Evolutionary conservation across 2,113 vertebrate species (phyloP), one percentile per base, ranked within the genome.

Genomic region (Silurus asotus): DNA sequence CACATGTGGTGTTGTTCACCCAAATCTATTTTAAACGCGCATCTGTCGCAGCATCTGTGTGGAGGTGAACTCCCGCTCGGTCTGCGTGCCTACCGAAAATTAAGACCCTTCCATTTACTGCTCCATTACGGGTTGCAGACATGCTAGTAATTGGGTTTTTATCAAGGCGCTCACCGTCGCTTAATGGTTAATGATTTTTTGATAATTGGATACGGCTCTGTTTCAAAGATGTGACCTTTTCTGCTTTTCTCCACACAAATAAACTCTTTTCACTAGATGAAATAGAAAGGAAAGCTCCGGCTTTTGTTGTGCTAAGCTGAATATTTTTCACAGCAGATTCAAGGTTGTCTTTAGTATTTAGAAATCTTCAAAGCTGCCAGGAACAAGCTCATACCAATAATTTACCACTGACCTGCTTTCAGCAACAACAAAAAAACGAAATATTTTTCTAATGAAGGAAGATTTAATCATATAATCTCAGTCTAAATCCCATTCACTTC

Each of bases 211-310:
- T 67, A 56, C 23, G 67, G 78, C 83, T 85, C 83, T 87, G 85
- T 48, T 72, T 56, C n/a, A n/a, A 78, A 81, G 61, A 84, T 82
- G 78, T 87, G 86, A 87, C 83, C 78, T 87, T 87, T 83, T 78
- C 53, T 23, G 0, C 1, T 0, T 48, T 76, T 76, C 3, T n/a
- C 10, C n/a, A 78, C 14, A 4, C 51, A 77, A 77, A 77, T 4
- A 13, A 15, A 15, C 23, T 55, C 5, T 6, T 37, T 55, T 77
- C 6, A 20, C 23, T 8, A 51, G 2, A 77, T 67, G 6, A 7
- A 76, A 49, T 58, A 19, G n/a, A 58, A 25, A 78, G 53, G 14
- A 77, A 55, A 55, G 45, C 23, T 55, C 13, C 10, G 55, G 55
- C 75, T 78, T 56, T 37, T 37, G 37, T 37, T 78, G 28, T 58